Evolutionary conservation across 2,113 vertebrate genomes (phyloP), one percentile per base, ranked within the genome.

Genomic region (Leucopsar rothschildi): DNA sequence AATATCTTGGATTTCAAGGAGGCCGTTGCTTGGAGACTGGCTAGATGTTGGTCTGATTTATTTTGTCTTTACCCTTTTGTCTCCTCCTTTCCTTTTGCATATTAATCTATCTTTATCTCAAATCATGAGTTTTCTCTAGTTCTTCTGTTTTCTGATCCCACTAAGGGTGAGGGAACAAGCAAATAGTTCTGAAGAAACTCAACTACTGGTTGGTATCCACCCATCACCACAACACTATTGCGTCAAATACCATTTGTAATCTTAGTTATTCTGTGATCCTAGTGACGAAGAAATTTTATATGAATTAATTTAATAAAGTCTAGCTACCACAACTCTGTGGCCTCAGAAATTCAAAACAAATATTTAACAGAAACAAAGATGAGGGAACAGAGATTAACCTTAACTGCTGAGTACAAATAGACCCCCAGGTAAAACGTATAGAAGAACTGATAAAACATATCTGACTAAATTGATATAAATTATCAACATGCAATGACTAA

Each of bases 91-190:
- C 24, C 10, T 7, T 61, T 82, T 35, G 70, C 7, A 6, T 17
- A n/a, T 50, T 72, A 64, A n/a, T n/a, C 47, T 39, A 15, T 42
- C 31, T 79, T 56, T 57, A 17, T 72, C 22, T 70, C 22, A 53
- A 21, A 70, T 33, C 1, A 52, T 29, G 27, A 23, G 5, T 60
- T 81, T 69, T 76, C 15, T 37, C 86, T 29, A 22, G 0, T 82
- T 57, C 35, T 44, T 83, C 15, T 40, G 0, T 52, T 78, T 77
- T 65, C 35, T 7, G 3, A 45, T 27, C 7, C 10, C 2, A 0
- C 20, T 24, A 18, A 49, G 5, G 4, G 2, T 11, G 13, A 69
- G 3, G 6, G 7, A 87, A 7, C 0, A 0, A 77, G 19, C 23
- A 44, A 68, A 33, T 16, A 10, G 25, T 5, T 72, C 6, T 18